A percentile compares a stretch with the other conserved stretches of the same genome.
Evolutionary conservation across 1,140 invertebrate genomes (phyloP).

Genomic region (Dermatophagoides farinae): DNA sequence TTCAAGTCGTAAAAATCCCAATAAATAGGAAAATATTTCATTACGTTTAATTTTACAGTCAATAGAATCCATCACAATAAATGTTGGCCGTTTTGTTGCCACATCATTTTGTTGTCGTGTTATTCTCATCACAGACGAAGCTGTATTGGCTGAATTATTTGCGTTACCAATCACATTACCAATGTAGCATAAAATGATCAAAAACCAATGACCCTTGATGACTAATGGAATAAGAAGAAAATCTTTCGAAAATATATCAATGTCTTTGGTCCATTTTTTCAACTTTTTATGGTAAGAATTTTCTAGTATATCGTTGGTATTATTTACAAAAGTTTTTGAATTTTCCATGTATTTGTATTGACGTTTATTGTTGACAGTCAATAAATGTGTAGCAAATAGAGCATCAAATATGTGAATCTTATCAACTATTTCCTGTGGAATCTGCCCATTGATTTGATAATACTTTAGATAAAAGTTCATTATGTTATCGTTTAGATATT

Average conservation of each 20-base stretch:
- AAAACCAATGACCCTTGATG: slow-evolving; percentile 88
- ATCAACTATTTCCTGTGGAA: neutral
- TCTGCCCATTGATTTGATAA: slow-evolving; percentile 19
- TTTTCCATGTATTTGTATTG: neutral
- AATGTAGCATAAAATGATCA: slow-evolving; percentile 88
- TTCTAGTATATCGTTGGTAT: slow-evolving; percentile 29
- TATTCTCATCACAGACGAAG: slow-evolving; percentile 20
- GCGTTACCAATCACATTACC: neutral
- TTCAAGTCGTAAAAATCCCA: neutral
- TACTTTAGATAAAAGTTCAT: slow-evolving; percentile 89
- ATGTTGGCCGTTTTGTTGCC: neutral
- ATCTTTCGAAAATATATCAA: slow-evolving; percentile 91
- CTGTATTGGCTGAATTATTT: neutral
- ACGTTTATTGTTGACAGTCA: neutral
- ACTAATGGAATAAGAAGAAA: slow-evolving; percentile 92
- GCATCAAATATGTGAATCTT: slow-evolving; percentile 3
- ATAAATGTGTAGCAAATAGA: neutral
- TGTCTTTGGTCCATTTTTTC: slow-evolving; percentile 85
- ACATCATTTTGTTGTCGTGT: neutral
- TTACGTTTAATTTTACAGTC: neutral
- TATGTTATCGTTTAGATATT: slow-evolving; percentile 91
- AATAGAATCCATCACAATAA: slow-evolving; percentile 44
- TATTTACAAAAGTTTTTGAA: neutral
- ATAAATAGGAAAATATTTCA: neutral
- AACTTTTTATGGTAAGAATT: slow-evolving; percentile 69